Percentiles rank a stretch among this genome's conserved stretches.
Conservation (phyloP, 2,797 vertebrate genomes). For the Pseudomugil gertrudae region DNA sequence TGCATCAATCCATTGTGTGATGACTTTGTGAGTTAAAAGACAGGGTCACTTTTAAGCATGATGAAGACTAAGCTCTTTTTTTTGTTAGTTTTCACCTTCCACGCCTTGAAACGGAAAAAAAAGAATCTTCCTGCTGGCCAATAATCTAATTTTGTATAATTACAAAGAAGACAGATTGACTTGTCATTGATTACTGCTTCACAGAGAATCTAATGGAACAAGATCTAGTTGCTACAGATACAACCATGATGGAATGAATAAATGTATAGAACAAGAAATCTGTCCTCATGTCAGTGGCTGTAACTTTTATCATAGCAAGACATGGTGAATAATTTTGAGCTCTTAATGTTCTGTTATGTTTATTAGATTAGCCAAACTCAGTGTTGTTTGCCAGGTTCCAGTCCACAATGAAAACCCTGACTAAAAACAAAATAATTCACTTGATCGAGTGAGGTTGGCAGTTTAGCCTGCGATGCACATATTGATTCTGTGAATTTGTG, state of each 20-base stretch:
- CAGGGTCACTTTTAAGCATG: not conserved
- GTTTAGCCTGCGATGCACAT: conserved; percentile 16
- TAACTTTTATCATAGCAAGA: not conserved
- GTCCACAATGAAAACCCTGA: conserved; percentile 32
- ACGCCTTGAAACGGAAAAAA: conserved; percentile 4
- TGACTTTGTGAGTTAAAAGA: conserved; percentile 23
- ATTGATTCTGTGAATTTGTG: conserved; percentile 38
- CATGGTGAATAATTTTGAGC: conserved; percentile 12
- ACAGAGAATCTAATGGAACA: conserved; percentile 1
- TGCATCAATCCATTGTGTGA: conserved; percentile 19
- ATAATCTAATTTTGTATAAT: conserved; percentile 24
- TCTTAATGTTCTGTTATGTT: conserved; percentile 8
- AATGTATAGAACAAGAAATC: too few relatives aligned
- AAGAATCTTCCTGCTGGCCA: conserved; percentile 10
- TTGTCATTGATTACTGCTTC: conserved; percentile 17
- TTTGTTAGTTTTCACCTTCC: conserved; percentile 11
- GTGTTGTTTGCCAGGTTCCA: conserved; percentile 36
- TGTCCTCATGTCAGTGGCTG: not conserved
- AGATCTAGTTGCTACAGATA: not conserved
- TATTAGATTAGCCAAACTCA: conserved; percentile 14
- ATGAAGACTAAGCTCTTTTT: conserved; percentile 2
- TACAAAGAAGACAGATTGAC: not conserved
- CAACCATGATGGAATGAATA: not conserved
- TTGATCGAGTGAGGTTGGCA: conserved; percentile 37
- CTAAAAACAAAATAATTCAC: conserved; percentile 29